Percentiles rank a stretch among this genome's conserved stretches.
These are phyloP conservation scores for Diorhabda sublineata DNA, from an alignment of 1,140 invertebrate genomes.

Conservation along the genomic window DNA sequence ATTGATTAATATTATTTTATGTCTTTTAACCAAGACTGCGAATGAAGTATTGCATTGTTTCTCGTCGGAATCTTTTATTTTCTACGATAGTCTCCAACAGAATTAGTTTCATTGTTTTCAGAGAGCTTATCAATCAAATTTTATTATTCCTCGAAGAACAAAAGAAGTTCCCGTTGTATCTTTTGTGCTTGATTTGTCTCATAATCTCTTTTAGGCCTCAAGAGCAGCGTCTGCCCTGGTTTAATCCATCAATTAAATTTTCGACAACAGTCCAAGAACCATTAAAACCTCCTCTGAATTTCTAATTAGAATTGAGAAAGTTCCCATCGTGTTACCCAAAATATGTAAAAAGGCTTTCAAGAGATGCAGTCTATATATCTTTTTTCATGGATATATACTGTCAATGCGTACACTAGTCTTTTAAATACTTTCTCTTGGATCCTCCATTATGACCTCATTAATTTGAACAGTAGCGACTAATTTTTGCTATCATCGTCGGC, in stretches of 20 bases:
- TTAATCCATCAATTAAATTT: slow-evolving; percentile 1
- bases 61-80: neutral
- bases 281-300: neutral
- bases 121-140: slow-evolving; percentile 25
- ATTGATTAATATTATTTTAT: neutral
- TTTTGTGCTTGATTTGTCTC: slow-evolving; percentile 24
- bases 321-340: too few relatives aligned
- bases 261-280: slow-evolving; percentile 1
- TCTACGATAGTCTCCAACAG: neutral
- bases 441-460: too few relatives aligned
- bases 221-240: neutral
- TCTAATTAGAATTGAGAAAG: neutral
- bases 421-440: too few relatives aligned
- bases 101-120: slow-evolving; percentile 27
- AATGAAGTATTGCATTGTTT: neutral
- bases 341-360: too few relatives aligned
- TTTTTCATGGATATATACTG: too few relatives aligned
- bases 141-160: slow-evolving; percentile 21
- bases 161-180: slow-evolving; percentile 10
- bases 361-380: too few relatives aligned
- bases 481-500: too few relatives aligned
- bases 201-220: slow-evolving; percentile 21
- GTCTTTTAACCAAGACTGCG: neutral
- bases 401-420: too few relatives aligned
- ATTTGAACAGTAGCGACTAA: too few relatives aligned